phyloP scores from a whole-genome alignment of 2,888 invertebrate genomes.

The Eulithis prunata region DNA sequence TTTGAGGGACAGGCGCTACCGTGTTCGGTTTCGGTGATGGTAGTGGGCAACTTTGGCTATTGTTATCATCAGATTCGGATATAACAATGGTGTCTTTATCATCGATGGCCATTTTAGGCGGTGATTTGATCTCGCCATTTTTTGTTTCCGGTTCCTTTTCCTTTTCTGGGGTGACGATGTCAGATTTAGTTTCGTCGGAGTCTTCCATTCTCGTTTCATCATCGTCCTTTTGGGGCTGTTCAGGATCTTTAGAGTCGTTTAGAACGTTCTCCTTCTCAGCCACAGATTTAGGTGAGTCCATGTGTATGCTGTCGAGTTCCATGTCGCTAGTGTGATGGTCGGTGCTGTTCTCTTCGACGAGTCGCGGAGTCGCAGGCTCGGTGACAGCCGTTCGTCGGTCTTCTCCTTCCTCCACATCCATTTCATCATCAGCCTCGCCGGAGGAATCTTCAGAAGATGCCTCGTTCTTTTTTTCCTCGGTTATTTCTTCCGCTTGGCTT shows the following conservation, averaged over 20 bases:
- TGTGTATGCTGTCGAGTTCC: slow-evolving; percentile 79
- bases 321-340: slow-evolving; percentile 80
- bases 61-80: slow-evolving; percentile 79
- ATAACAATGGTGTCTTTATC: slow-evolving; percentile 79
- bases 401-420: slow-evolving; percentile 86
- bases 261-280: slow-evolving; percentile 73
- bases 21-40: slow-evolving; percentile 73
- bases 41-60: slow-evolving; percentile 78
- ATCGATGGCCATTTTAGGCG: slow-evolving; percentile 60
- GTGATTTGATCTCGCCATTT: slow-evolving; percentile 66
- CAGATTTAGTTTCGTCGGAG: slow-evolving; percentile 48
- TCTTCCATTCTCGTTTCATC: slow-evolving; percentile 47
- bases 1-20: slow-evolving; percentile 58
- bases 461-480: slow-evolving; percentile 69
- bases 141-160: slow-evolving; percentile 56
- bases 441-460: slow-evolving; percentile 86
- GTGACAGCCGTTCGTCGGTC: slow-evolving; percentile 69
- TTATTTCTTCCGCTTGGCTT: slow-evolving; percentile 53
- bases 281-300: slow-evolving; percentile 76
- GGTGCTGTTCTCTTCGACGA: slow-evolving; percentile 73
- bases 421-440: slow-evolving; percentile 87
- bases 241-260: slow-evolving; percentile 58
- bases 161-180: slow-evolving; percentile 50
- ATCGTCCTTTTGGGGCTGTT: slow-evolving; percentile 55
- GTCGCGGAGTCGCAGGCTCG: slow-evolving; percentile 67